These are phyloP conservation scores for Neolamprologus hecqui DNA, from an alignment of 2,113 vertebrate species.

Conservation along the genomic window DNA sequence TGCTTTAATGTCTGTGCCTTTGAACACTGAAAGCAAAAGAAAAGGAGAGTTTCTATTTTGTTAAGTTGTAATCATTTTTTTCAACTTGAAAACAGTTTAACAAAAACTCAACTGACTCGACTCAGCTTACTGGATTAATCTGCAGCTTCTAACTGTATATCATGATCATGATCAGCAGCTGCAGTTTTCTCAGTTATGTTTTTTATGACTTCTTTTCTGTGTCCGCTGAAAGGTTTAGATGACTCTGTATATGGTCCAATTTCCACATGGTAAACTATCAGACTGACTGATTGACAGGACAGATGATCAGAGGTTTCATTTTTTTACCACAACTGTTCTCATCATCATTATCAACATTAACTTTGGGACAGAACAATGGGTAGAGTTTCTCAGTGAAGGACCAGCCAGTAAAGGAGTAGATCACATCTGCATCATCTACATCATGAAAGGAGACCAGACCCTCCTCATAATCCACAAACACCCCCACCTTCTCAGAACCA, in stretches of 20 bases:
- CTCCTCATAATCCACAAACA: background rate
- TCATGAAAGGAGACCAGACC: background rate
- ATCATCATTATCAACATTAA: background rate
- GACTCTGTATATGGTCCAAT: background rate
- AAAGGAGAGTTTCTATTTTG: background rate
- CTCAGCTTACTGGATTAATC: background rate
- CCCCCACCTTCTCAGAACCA: background rate
- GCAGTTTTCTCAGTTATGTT: background rate
- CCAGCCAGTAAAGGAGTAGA: background rate
- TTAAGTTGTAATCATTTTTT: background rate
- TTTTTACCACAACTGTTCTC: background rate
- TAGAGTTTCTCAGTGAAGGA: background rate
- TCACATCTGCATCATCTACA: background rate
- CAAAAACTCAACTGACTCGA: background rate
- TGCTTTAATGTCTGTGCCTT: background rate
- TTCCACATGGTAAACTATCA: background rate
- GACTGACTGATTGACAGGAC: background rate
- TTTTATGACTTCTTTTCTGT: background rate
- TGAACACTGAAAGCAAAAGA: background rate
- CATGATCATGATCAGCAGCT: background rate
- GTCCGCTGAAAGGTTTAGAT: fast-evolving
- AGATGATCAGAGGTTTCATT: background rate
- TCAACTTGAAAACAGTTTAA: background rate
- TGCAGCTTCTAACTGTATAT: background rate
- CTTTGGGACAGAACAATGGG: background rate